phyloP scores from a whole-genome alignment of 2,888 invertebrate species.

The Cheilosia vernalis region DNA sequence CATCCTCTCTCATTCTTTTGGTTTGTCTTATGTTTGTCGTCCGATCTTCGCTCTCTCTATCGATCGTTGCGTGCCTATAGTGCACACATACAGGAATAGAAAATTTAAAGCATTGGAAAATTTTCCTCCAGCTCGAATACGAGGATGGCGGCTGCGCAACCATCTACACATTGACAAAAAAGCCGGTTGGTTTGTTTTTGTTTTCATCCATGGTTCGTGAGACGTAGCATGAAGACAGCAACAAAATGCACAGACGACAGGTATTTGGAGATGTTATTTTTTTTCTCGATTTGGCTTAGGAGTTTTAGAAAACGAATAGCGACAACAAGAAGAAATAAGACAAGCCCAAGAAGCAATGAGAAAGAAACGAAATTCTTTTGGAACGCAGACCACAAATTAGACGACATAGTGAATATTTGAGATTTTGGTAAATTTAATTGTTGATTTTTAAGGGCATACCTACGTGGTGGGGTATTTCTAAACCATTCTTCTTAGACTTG shows the following conservation, averaged over 20 bases:
- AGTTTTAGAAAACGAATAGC: conserved; percentile 54
- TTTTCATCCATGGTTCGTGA: conserved; percentile 58
- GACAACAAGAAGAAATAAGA: conserved; percentile 22
- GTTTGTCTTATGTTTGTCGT: conserved; percentile 2
- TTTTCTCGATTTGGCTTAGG: conserved; percentile 7
- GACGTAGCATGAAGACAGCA: conserved; percentile 45
- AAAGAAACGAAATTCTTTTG: conserved; percentile 63
- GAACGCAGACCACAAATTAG: conserved; percentile 43
- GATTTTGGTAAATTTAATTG: conserved; percentile 44
- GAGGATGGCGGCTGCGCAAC: conserved; percentile 62
- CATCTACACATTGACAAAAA: conserved; percentile 60
- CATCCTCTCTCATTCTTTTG: conserved; percentile 50
- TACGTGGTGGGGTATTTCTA: conserved; percentile 13
- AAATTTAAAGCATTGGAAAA: conserved; percentile 17
- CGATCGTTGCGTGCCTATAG: not conserved
- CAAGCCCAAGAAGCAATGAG: conserved; percentile 43
- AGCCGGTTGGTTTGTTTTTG: conserved; percentile 75
- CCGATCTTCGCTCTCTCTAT: conserved; percentile 1
- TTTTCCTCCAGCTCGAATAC: conserved; percentile 19
- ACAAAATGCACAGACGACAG: conserved; percentile 66
- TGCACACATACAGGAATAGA: conserved; percentile 20
- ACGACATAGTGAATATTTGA: conserved; percentile 58
- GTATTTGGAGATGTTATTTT: conserved; percentile 57
- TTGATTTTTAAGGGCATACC: conserved; percentile 17
- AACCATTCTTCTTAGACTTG: too few species aligned